Conservation (phyloP, 2,113 vertebrate genomes). For the Psilopsiagon aurifrons region DNA sequence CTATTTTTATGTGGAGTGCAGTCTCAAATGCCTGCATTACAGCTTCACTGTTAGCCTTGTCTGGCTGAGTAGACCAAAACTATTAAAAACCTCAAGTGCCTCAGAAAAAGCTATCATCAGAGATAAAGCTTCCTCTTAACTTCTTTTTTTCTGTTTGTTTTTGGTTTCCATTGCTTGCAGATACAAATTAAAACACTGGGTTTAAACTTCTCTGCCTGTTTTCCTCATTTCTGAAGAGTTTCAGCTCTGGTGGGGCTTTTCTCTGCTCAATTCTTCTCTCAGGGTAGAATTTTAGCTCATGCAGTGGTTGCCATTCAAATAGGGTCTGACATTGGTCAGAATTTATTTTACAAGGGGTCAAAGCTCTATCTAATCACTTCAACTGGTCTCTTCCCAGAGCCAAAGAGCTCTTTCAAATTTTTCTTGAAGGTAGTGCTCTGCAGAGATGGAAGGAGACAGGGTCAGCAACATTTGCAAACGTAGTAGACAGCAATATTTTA, state of each 20-base stretch:
- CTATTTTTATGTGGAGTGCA: not conserved
- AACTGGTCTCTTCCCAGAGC: not conserved
- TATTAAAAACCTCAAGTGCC: constrained; percentile 8
- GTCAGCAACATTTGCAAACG: not conserved
- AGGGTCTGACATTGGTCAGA: not conserved
- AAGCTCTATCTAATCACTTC: constrained; percentile 10
- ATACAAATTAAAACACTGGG: not conserved
- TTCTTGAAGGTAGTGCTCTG: not conserved
- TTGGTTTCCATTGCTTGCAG: not conserved
- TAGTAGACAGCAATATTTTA: not conserved
- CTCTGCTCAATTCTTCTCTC: not conserved
- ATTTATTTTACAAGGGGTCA: not conserved
- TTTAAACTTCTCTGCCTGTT: not conserved
- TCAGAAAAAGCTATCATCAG: not conserved
- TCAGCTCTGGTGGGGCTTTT: not conserved
- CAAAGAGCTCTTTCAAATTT: constrained; percentile 4
- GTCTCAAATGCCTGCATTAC: not conserved
- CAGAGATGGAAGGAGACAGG: not conserved
- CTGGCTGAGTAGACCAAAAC: not conserved
- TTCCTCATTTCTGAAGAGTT: not conserved
- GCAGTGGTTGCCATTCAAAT: not conserved
- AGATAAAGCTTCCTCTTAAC: not conserved
- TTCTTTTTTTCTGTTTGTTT: not conserved
- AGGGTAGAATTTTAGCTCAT: not conserved
- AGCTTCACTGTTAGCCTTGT: not conserved